Evolutionary conservation across 1,140 invertebrate genomes (phyloP).

Genomic region (Nomia melanderi): DNA sequence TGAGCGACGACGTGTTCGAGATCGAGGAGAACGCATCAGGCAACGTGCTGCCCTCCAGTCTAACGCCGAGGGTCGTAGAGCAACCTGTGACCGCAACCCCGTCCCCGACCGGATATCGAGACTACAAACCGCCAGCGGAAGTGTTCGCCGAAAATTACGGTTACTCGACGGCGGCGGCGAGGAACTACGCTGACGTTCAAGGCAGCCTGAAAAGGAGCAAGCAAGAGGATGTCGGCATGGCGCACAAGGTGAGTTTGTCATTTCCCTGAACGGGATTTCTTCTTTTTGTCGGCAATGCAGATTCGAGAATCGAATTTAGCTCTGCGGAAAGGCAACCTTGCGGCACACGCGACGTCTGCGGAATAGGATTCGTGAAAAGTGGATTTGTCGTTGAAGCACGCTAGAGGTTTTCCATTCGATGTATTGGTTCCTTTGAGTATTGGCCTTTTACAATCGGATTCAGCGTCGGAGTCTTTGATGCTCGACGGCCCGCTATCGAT

Average conservation of each 20-base stretch:
- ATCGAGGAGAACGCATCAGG: conserved; percentile 75
- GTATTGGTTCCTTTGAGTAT: no score
- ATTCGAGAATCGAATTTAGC: neutral
- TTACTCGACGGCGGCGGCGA: conserved; percentile 55
- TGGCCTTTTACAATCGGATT: no score
- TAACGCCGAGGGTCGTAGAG: conserved; percentile 48
- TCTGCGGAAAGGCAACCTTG: neutral
- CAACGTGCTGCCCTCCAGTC: conserved; percentile 42
- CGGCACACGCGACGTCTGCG: neutral
- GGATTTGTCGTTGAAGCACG: neutral
- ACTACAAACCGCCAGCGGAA: conserved; percentile 88
- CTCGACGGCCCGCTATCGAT: no score
- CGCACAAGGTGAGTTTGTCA: conserved; percentile 84
- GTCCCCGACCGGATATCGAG: conserved; percentile 89
- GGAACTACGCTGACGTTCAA: conserved; percentile 45
- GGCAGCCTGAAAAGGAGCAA: conserved; percentile 61
- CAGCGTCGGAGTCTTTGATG: no score
- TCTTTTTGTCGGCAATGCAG: neutral
- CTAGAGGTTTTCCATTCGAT: no score
- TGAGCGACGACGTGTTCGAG: conserved; percentile 91
- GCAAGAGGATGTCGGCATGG: conserved; percentile 81
- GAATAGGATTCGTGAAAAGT: neutral
- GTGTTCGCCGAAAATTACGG: conserved; percentile 79
- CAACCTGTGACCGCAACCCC: conserved; percentile 79
- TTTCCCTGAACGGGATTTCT: neutral